Conservation (phyloP, 2,797 vertebrate genomes). For the Anguilla marmorata region DNA sequence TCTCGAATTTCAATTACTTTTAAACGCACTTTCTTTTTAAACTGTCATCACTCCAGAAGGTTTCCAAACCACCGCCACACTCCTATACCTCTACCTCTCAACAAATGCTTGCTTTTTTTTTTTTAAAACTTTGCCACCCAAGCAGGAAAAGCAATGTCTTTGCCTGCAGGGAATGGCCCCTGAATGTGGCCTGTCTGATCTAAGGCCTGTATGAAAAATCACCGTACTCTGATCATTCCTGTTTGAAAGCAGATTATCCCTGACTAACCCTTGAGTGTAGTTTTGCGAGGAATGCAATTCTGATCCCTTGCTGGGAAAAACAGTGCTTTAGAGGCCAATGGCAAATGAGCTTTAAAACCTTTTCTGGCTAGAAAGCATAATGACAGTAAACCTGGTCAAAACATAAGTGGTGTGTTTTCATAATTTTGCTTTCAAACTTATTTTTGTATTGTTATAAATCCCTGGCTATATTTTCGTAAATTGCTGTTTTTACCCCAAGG, state of each 20-base stretch:
- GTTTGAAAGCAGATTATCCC: slow-evolving; percentile 44
- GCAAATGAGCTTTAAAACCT: slow-evolving; percentile 7
- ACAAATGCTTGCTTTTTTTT: not conserved
- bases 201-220: slow-evolving; percentile 29
- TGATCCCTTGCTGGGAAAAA: not conserved
- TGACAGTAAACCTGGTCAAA: not conserved
- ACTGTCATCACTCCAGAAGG: not conserved
- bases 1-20: not conserved
- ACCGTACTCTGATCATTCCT: slow-evolving; percentile 22
- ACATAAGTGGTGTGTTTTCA: not conserved
- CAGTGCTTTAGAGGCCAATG: slow-evolving; percentile 6
- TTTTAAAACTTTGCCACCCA: not conserved
- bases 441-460: not conserved
- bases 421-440: not conserved
- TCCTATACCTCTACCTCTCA: not conserved
- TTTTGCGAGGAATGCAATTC: not conserved
- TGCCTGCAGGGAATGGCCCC: not conserved
- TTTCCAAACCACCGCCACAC: not conserved
- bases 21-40: not conserved
- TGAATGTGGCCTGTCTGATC: slow-evolving; percentile 14
- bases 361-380: not conserved
- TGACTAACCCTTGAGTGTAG: slow-evolving; percentile 20
- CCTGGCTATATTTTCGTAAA: too few relatives aligned
- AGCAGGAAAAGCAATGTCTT: not conserved
- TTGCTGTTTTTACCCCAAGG: not conserved